Base-by-base conservation (phyloP, 2,888 invertebrate species). In the Athrips mouffetella region DNA sequence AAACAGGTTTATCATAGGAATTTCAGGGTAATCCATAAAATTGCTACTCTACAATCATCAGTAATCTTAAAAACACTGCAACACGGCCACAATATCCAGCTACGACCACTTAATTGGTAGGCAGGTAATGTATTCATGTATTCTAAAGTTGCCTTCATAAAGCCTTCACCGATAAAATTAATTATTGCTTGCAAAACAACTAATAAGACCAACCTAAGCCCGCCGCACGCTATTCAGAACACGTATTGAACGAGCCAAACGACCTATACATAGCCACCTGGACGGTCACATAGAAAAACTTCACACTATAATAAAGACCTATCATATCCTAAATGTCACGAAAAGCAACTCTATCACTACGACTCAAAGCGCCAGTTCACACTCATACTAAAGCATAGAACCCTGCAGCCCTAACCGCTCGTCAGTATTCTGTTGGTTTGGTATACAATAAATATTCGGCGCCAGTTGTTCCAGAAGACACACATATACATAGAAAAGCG, bases 401-500 rank as follows among this genome's bases (percentile, higher is more conserved):
- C 87, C 67, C 65, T 86, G 75, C 84, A 81, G 72, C 75, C 73
- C 82, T 79, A 76, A 83, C 65, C 74, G 63, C 55, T 64, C 70
- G 79, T 73, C 80, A 81, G 85, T 85, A 78, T 84, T 86, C 83
- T 85, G 86, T 86, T 85, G 83, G 85, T 87, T 86, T 85, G 83
- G 85, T 87, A 87, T 86, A 87, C 87, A 87, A 87, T 87, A 87
- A 88, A 86, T 87, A 88, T 88, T 86, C 85, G 85, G 87, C 84
- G 88, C 84, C 87, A 87, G 87, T 88, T 86, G 87, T 85, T 80
- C 78, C 80, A 76, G 75, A 73, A 80, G 70, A 75, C 84, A 86
- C 84, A 85, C 84, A 80, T 84, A 87, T 85, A 87, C 83, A 87
- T 85, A 87, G 77, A 68, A 71, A 67, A 73, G 74, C 76, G 69